Percentiles rank a stretch among this genome's conserved stretches.
These are phyloP conservation scores for Hirtodrosophila confusa DNA, from an alignment of 2,888 invertebrate species.

Conservation along the genomic window DNA sequence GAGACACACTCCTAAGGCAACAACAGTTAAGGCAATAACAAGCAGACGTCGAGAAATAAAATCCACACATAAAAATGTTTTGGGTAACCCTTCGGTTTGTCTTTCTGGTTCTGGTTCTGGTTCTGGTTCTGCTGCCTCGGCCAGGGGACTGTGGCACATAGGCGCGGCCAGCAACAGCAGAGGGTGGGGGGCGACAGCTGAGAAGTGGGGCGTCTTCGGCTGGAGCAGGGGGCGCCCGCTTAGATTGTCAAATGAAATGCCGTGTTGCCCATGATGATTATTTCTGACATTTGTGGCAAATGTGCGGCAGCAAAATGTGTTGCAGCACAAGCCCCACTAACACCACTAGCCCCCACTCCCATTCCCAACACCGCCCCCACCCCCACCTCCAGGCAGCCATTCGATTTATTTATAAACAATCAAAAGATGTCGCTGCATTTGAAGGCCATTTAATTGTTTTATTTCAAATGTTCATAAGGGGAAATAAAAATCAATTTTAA, in stretches of 20 bases:
- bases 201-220: constrained; percentile 16
- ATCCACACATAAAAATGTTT: constrained; percentile 68
- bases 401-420: constrained; percentile 71
- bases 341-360: neutral
- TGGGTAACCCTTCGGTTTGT: constrained; percentile 68
- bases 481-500: constrained; percentile 71
- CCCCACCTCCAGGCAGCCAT: neutral
- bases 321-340: neutral
- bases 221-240: constrained; percentile 26
- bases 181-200: constrained; percentile 1
- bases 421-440: constrained; percentile 38
- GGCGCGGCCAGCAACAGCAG: neutral
- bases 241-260: constrained; percentile 75
- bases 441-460: constrained; percentile 72
- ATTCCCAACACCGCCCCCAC: neutral
- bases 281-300: constrained; percentile 80
- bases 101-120: constrained; percentile 16
- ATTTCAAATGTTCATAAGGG: constrained; percentile 47
- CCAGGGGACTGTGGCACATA: neutral
- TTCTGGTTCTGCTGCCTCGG: constrained; percentile 26
- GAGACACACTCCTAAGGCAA: neutral
- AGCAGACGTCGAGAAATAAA: constrained; percentile 65
- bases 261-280: constrained; percentile 75
- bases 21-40: constrained; percentile 41
- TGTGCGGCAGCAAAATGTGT: constrained; percentile 56